These are phyloP conservation scores for Pomatostomus ruficeps DNA, from an alignment of 2,113 vertebrate species.

Conservation along the genomic window DNA sequence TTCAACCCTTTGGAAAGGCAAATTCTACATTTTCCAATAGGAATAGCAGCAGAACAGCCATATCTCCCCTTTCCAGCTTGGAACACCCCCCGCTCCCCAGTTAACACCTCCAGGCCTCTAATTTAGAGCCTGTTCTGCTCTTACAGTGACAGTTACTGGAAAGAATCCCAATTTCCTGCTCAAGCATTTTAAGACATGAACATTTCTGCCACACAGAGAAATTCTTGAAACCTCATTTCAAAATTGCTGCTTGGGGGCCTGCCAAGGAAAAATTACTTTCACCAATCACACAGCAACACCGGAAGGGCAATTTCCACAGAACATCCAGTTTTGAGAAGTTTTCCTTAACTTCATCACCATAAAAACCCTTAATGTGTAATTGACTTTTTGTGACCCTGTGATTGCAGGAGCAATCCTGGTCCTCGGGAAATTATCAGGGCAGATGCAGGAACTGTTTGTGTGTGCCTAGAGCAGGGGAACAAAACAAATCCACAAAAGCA, in stretches of 20 bases:
- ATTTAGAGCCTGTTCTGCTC: background rate
- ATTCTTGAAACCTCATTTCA: background rate
- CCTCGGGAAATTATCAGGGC: background rate
- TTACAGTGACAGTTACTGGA: background rate
- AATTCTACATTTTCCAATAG: background rate
- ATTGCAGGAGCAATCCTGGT: background rate
- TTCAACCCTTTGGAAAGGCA: conserved; percentile 4
- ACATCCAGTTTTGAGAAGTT: background rate
- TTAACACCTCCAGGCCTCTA: background rate
- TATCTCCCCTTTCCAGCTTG: background rate
- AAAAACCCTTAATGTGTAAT: background rate
- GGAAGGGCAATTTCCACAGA: background rate
- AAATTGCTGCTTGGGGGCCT: background rate
- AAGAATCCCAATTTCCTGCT: background rate
- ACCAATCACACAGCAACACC: background rate
- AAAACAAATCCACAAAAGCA: background rate
- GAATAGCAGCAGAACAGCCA: background rate
- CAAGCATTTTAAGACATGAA: background rate
- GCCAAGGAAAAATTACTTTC: background rate
- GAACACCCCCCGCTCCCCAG: background rate
- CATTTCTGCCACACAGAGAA: background rate
- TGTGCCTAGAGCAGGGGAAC: background rate
- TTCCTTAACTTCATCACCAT: background rate
- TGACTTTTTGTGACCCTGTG: background rate
- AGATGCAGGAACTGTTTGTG: background rate